Evolutionary conservation across 2,888 invertebrate species (phyloP).

Genomic region (Camptogramma bilineatum): DNA sequence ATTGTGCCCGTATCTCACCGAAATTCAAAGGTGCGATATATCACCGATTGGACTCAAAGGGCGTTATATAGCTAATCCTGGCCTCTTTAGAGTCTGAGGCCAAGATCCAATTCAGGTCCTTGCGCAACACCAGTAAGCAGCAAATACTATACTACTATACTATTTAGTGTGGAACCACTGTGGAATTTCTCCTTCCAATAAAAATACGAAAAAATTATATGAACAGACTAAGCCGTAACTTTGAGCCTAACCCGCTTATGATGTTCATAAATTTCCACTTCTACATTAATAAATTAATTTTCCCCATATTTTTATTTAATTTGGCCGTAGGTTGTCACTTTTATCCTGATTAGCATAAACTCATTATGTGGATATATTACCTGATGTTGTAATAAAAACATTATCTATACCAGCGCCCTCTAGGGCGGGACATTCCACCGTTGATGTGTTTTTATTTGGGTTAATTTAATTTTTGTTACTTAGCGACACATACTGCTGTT

Average conservation of each 20-base stretch:
- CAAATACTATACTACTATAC: too few species aligned
- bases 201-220: neutral
- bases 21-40: too few species aligned
- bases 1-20: too few species aligned
- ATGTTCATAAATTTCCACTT: slow-evolving; percentile 1
- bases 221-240: neutral
- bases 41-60: too few species aligned
- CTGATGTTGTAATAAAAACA: slow-evolving; percentile 74
- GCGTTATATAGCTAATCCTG: too few species aligned
- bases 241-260: slow-evolving; percentile 2
- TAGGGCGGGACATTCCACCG: slow-evolving; percentile 40
- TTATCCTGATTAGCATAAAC: slow-evolving; percentile 74
- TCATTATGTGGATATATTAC: slow-evolving; percentile 77
- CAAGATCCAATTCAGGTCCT: too few species aligned
- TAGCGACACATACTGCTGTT: neutral
- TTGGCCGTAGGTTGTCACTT: slow-evolving; percentile 59
- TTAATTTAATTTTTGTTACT: slow-evolving; percentile 35
- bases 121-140: too few species aligned
- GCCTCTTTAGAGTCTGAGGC: too few species aligned
- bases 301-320: slow-evolving; percentile 43
- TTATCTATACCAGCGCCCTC: slow-evolving; percentile 66
- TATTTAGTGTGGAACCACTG: too few species aligned
- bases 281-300: slow-evolving; percentile 37
- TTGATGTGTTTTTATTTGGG: slow-evolving; percentile 47
- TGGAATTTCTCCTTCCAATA: neutral